Percentiles rank a stretch among this genome's conserved stretches.
Evolutionary conservation across 2,888 invertebrate species (phyloP).

Genomic region (Luperina testacea): DNA sequence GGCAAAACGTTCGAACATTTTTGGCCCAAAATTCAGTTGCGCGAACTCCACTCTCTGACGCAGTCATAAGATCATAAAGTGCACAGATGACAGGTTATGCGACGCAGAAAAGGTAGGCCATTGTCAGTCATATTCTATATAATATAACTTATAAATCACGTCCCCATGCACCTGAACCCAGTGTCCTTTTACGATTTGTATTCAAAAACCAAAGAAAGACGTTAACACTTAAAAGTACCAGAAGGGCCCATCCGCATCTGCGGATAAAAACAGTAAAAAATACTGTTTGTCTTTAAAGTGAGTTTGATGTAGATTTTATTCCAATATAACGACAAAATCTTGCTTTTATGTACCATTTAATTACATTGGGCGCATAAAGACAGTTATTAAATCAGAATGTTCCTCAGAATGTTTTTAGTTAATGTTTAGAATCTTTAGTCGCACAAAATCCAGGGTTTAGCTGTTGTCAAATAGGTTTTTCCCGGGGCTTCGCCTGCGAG

Average conservation of each 20-base stretch:
- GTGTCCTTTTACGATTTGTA: not conserved
- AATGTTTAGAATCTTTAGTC: not conserved
- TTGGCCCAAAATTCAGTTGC: no score
- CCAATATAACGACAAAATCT: conserved; percentile 34
- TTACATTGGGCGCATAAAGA: conserved; percentile 23
- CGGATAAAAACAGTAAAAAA: conserved; percentile 26
- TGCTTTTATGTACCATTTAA: conserved; percentile 34
- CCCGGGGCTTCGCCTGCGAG: not conserved
- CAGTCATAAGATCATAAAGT: not conserved
- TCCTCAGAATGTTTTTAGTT: not conserved
- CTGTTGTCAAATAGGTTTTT: not conserved
- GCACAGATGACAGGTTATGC: no score
- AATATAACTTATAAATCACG: not conserved
- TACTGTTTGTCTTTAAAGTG: conserved; percentile 31
- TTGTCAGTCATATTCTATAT: not conserved
- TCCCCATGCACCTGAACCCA: not conserved
- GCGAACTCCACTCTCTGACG: no score
- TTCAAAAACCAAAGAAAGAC: not conserved
- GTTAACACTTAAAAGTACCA: conserved; percentile 5
- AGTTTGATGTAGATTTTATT: conserved; percentile 47
- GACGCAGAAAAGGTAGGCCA: not conserved
- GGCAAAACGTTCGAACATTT: no score
- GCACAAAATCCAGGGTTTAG: conserved; percentile 5
- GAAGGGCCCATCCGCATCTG: conserved; percentile 11
- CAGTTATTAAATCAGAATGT: conserved; percentile 18